These are phyloP conservation scores for Mesorhabditis spiculigera DNA, from an alignment of 2,888 invertebrate species.

Conservation along the genomic window DNA sequence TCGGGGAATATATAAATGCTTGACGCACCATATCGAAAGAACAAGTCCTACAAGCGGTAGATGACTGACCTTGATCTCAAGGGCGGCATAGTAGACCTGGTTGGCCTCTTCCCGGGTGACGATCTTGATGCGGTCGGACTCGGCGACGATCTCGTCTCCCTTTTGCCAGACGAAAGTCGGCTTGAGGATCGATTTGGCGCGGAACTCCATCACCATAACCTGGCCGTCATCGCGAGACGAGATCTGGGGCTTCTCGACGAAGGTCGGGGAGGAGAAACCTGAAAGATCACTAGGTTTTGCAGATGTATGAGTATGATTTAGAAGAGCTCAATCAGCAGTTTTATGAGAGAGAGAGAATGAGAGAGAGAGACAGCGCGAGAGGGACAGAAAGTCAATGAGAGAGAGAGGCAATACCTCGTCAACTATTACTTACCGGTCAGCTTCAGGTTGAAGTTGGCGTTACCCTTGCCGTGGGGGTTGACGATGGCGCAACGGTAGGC, in stretches of 20 bases:
- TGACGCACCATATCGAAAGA: not conserved
- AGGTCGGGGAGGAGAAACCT: slow-evolving; percentile 71
- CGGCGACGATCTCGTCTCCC: slow-evolving; percentile 70
- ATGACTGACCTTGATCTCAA: slow-evolving; percentile 51
- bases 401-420: not conserved
- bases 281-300: not conserved
- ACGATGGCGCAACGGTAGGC: slow-evolving; percentile 59
- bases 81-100: slow-evolving; percentile 53
- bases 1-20: not conserved
- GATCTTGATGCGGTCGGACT: slow-evolving; percentile 58
- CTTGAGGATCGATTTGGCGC: slow-evolving; percentile 83
- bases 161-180: slow-evolving; percentile 92
- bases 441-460: slow-evolving; percentile 59
- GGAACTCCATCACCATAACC: slow-evolving; percentile 92
- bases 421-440: slow-evolving; percentile 44
- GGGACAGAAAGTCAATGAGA: no score
- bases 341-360: no score
- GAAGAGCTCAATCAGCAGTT: no score
- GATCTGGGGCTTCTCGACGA: slow-evolving; percentile 96
- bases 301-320: no score
- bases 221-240: slow-evolving; percentile 97
- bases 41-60: not conserved
- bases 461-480: slow-evolving; percentile 59
- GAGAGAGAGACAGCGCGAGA: no score
- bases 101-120: slow-evolving; percentile 47